These are phyloP conservation scores for Onthophagus taurus DNA, from an alignment of 1,140 invertebrate species.

Conservation along the genomic window DNA sequence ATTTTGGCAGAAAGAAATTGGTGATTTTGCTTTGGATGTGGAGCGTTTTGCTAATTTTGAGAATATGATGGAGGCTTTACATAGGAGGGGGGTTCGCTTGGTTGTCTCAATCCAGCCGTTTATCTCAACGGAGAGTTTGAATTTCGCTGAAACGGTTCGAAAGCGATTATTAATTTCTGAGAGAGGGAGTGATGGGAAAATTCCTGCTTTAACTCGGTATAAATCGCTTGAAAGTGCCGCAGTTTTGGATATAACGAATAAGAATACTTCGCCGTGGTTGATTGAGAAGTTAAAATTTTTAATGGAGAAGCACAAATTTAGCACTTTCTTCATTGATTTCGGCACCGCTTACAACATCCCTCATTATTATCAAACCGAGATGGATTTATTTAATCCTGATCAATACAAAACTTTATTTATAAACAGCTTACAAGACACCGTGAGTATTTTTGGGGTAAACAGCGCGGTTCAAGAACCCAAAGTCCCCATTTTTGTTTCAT, in stretches of 20 bases:
- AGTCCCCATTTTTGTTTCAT: slow-evolving; percentile 74
- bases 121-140: slow-evolving; percentile 72
- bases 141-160: slow-evolving; percentile 67
- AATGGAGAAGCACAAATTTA: slow-evolving; percentile 65
- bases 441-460: slow-evolving; percentile 72
- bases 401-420: slow-evolving; percentile 68
- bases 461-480: slow-evolving; percentile 71
- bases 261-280: slow-evolving; percentile 70
- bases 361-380: slow-evolving; percentile 68
- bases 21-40: slow-evolving; percentile 66
- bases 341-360: slow-evolving; percentile 83
- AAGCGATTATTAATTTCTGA: slow-evolving; percentile 62
- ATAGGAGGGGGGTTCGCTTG: slow-evolving; percentile 74
- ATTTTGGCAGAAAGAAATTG: slow-evolving; percentile 72
- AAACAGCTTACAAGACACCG: slow-evolving; percentile 49
- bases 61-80: slow-evolving; percentile 70
- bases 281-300: slow-evolving; percentile 60
- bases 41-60: slow-evolving; percentile 63
- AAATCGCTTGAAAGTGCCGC: slow-evolving; percentile 67
- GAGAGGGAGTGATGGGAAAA: slow-evolving; percentile 57
- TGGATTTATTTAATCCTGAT: slow-evolving; percentile 66
- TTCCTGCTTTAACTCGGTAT: slow-evolving; percentile 67
- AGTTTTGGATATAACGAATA: slow-evolving; percentile 76
- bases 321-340: slow-evolving; percentile 84
- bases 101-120: slow-evolving; percentile 78